Base-by-base conservation (phyloP, 2,888 invertebrate species). In the Sinotaia quadrata region DNA sequence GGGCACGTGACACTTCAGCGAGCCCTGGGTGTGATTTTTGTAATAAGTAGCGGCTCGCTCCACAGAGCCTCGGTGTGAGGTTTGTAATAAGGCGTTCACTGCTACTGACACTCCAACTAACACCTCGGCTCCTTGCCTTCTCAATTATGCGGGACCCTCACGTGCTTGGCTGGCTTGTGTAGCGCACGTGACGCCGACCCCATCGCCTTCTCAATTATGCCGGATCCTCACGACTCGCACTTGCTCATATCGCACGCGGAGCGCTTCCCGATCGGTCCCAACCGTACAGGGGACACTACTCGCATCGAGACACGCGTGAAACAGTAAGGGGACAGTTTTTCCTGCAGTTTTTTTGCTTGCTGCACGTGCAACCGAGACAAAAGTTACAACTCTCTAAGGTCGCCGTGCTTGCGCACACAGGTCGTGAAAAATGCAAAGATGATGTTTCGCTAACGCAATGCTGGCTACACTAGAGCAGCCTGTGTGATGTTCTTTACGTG, bases 101-200 rank as follows among this genome's bases (percentile, higher is more conserved):
- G 21, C 24, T 21, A 21, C 47, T 18, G 47, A 47, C 47, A 47
- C 47, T 18, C 47, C 1, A 24, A n/a, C 47, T 24, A n/a, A 18
- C 47, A 18, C 47, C 47, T 47, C 47, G 47, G 47, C 47, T 24
- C 10, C 47, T 47, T 24, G 24, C 24, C 47, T 47, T 24, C 18
- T 47, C 47, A 47, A 47, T 47, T 47, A 47, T 47, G 47, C 47
- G n/a, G n/a, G n/a, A n/a, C n/a, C n/a, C n/a, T n/a, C n/a, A n/a
- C n/a, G n/a, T n/a, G n/a, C n/a, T n/a, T n/a, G n/a, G n/a, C n/a
- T n/a, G n/a, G n/a, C n/a, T n/a, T n/a, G n/a, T n/a, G n/a, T n/a
- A n/a, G n/a, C n/a, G n/a, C n/a, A n/a, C n/a, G n/a, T n/a, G n/a
- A n/a, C n/a, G n/a, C n/a, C n/a, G n/a, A n/a, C n/a, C 47, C 47